These are phyloP conservation scores for Cyclophora albipunctata DNA, from an alignment of 2,888 invertebrate genomes.

Conservation along the genomic window DNA sequence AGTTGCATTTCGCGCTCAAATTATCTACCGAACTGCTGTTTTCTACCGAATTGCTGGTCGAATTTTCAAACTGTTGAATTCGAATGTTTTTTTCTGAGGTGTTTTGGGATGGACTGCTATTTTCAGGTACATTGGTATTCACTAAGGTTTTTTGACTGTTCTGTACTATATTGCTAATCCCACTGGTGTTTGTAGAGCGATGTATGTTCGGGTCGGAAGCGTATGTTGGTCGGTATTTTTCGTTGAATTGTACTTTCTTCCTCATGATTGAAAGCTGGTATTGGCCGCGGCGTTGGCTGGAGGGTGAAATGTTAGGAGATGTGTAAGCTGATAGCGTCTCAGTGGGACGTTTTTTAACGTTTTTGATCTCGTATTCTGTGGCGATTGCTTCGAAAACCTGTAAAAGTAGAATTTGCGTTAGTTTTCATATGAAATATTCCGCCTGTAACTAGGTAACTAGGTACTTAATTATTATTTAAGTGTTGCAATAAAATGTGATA, in stretches of 20 bases:
- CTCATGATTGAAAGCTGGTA: conserved; percentile 60
- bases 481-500: too few relatives aligned
- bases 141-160: too few relatives aligned
- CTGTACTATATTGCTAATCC: too few relatives aligned
- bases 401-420: conserved; percentile 5
- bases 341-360: conserved; percentile 30
- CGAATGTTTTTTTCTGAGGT: not conserved
- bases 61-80: too few relatives aligned
- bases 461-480: too few relatives aligned
- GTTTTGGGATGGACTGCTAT: too few relatives aligned
- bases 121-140: too few relatives aligned
- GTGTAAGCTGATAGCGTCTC: conserved; percentile 43
- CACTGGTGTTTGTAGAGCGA: conserved; percentile 18
- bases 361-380: conserved; percentile 59
- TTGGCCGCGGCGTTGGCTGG: conserved; percentile 45
- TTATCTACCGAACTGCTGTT: conserved; percentile 28
- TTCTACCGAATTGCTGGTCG: not conserved
- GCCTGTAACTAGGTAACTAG: too few relatives aligned
- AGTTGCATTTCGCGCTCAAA: conserved; percentile 27
- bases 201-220: conserved; percentile 61
- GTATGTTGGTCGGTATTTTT: conserved; percentile 41
- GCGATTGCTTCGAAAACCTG: conserved; percentile 69
- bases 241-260: conserved; percentile 46
- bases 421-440: too few relatives aligned
- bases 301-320: conserved; percentile 51